Evolutionary conservation across 2,797 vertebrate genomes (phyloP).

Genomic region (Vipera ursinii): DNA sequence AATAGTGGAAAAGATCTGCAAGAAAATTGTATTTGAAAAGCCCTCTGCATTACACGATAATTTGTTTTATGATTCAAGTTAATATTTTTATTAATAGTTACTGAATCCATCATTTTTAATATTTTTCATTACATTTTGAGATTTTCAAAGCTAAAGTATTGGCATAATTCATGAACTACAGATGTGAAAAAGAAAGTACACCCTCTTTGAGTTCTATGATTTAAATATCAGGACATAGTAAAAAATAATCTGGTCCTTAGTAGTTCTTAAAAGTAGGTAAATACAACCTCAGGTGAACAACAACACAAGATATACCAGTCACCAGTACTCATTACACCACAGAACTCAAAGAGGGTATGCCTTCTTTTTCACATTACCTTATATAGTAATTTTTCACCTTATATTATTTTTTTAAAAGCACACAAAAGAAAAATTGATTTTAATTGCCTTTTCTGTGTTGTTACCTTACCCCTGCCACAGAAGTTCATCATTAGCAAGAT

Average conservation of each 20-base stretch:
- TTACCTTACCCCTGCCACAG: constrained; percentile 94
- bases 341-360: background rate
- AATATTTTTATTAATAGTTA: background rate
- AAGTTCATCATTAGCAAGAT: constrained; percentile 92
- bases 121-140: background rate
- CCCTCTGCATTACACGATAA: background rate
- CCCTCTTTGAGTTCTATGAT: background rate
- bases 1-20: background rate
- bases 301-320: background rate
- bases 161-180: background rate
- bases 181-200: background rate
- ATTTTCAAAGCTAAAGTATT: background rate
- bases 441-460: constrained; percentile 13
- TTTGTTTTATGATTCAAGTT: background rate
- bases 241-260: background rate
- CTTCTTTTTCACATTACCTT: background rate
- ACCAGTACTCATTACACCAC: background rate
- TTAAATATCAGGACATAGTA: background rate
- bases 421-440: constrained; percentile 17
- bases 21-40: background rate
- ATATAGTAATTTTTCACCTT: constrained; percentile 27
- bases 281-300: background rate
- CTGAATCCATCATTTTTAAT: background rate
- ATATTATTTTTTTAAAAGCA: constrained; percentile 1
- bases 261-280: background rate